phyloP scores from a whole-genome alignment of 2,888 invertebrate genomes.

The Melanophora roralis region DNA sequence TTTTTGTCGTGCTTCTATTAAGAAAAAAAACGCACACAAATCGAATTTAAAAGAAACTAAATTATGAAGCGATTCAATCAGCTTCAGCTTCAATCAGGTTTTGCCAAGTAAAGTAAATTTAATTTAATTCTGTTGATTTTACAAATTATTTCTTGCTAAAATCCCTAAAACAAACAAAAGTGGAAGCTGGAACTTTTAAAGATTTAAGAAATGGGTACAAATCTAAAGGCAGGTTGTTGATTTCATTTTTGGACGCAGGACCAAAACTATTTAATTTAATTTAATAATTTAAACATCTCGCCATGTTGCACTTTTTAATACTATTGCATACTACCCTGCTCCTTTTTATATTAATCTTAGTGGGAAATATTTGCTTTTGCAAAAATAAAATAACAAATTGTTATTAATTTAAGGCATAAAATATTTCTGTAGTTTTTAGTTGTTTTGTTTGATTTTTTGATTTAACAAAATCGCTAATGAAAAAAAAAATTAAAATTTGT shows the following conservation, averaged over 20 bases:
- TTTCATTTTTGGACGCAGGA: too few species aligned
- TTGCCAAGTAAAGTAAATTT: conserved; percentile 36
- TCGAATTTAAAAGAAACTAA: too few species aligned
- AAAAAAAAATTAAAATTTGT: conserved; percentile 57
- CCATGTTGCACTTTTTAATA: too few species aligned
- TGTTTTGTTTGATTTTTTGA: neutral
- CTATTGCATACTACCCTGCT: too few species aligned
- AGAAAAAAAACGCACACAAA: neutral
- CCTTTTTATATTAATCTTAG: too few species aligned
- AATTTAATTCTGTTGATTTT: conserved; percentile 36
- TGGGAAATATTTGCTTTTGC: too few species aligned
- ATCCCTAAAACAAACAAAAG: neutral
- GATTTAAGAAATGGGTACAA: neutral
- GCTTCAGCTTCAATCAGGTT: too few species aligned
- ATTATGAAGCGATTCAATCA: conserved; percentile 43
- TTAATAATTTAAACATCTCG: too few species aligned
- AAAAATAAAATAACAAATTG: neutral
- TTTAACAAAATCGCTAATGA: conserved; percentile 53
- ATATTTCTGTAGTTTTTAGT: conserved; percentile 8
- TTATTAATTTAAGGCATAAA: conserved; percentile 36
- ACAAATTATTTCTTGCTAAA: conserved; percentile 28
- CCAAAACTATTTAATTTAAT: too few species aligned
- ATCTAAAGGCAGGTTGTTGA: too few species aligned
- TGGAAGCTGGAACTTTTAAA: neutral
- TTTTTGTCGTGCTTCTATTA: conserved; percentile 27